Conservation (phyloP, 2,888 invertebrate species). For the Campoletis raptor region DNA sequence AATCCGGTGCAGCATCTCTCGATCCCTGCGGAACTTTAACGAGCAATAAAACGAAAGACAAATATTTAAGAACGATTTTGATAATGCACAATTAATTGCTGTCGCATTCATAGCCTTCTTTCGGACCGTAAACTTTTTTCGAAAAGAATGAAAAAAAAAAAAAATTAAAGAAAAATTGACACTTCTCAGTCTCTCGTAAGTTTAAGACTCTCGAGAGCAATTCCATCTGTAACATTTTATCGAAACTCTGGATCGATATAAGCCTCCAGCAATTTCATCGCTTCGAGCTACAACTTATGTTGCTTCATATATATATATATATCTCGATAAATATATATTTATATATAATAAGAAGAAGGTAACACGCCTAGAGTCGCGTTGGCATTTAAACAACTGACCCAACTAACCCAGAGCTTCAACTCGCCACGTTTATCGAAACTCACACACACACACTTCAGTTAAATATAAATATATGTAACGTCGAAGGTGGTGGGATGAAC, state of each 20-base stretch:
- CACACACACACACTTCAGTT: neutral
- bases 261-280: constrained; percentile 34
- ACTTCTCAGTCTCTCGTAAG: neutral
- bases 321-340: constrained; percentile 1
- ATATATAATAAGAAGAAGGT: constrained; percentile 42
- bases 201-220: constrained; percentile 38
- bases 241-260: constrained; percentile 55
- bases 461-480: neutral
- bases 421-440: constrained; percentile 34
- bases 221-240: constrained; percentile 49
- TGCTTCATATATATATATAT: neutral
- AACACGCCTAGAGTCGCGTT: constrained; percentile 63
- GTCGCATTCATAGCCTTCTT: neutral
- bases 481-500: constrained; percentile 9
- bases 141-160: neutral
- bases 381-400: constrained; percentile 69
- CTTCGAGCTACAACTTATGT: constrained; percentile 27
- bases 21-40: neutral
- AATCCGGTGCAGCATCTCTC: constrained; percentile 9
- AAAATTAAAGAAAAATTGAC: neutral
- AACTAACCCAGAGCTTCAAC: constrained; percentile 60
- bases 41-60: constrained; percentile 4
- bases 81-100: neutral
- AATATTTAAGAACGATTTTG: neutral
- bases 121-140: neutral